Evolutionary conservation across 2,888 invertebrate species (phyloP).

Genomic region (Drosophila monieri): DNA sequence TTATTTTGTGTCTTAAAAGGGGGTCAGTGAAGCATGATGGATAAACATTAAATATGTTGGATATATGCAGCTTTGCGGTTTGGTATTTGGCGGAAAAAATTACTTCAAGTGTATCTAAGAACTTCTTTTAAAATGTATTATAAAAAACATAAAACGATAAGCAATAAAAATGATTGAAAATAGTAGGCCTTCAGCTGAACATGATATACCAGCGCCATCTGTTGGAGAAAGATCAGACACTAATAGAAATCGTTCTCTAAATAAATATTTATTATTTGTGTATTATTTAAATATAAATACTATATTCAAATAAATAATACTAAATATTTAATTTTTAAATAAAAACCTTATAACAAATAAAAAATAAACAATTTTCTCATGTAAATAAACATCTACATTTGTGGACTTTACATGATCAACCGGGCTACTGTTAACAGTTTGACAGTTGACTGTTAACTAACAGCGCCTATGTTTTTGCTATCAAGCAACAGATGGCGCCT

Average conservation of each 20-base stretch:
- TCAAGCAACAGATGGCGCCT: slow-evolving; percentile 1
- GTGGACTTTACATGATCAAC: not conserved
- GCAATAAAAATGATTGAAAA: not conserved
- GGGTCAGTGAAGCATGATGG: slow-evolving; percentile 23
- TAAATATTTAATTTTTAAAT: not conserved
- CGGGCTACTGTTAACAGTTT: not conserved
- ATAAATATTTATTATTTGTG: not conserved
- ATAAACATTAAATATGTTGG: slow-evolving; percentile 1
- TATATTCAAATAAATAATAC: no score
- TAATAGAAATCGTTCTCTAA: not conserved
- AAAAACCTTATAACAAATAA: no score
- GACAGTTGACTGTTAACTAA: not conserved
- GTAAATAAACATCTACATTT: not conserved
- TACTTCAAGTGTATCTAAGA: no score
- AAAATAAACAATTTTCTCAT: not conserved
- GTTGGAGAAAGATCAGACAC: not conserved
- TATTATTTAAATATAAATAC: no score
- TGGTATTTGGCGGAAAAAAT: not conserved
- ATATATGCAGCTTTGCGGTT: slow-evolving; percentile 6
- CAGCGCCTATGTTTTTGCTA: not conserved
- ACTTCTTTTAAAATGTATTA: not conserved
- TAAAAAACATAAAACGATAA: not conserved
- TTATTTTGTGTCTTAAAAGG: slow-evolving; percentile 2
- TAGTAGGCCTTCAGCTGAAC: not conserved
- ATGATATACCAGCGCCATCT: not conserved